Evolutionary conservation across 2,797 vertebrate species (phyloP).

Genomic region (Delichon dasypus): DNA sequence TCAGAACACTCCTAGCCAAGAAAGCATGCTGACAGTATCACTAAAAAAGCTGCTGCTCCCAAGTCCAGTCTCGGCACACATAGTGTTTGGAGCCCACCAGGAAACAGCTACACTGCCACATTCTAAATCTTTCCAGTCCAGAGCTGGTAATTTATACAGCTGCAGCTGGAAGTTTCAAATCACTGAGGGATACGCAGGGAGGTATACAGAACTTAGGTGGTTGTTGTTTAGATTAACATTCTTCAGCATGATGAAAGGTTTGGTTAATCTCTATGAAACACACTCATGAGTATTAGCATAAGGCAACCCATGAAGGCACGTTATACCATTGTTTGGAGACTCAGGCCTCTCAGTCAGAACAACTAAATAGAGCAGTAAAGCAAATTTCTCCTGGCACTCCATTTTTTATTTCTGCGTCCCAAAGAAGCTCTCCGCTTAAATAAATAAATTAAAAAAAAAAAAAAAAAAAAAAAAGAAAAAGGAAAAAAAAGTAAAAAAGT

Average conservation of each 20-base stretch:
- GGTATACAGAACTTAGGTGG: neutral
- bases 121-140: neutral
- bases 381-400: neutral
- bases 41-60: neutral
- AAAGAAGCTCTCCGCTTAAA: neutral
- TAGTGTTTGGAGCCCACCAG: neutral
- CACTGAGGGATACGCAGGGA: neutral
- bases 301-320: neutral
- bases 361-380: neutral
- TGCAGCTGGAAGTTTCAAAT: neutral
- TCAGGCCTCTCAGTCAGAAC: neutral
- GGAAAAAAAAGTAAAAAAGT: no score
- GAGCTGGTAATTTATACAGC: neutral
- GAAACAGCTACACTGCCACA: neutral
- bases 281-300: neutral
- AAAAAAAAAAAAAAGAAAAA: no score
- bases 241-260: neutral
- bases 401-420: neutral
- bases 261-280: neutral
- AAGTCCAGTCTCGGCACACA: neutral
- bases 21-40: neutral
- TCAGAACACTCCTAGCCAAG: neutral
- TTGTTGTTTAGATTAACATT: neutral
- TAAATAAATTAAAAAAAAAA: neutral
- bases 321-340: neutral